Evolutionary conservation across 2,888 invertebrate species (phyloP), one percentile per base, ranked within the genome.

Genomic region (Meliscaeva auricollis): DNA sequence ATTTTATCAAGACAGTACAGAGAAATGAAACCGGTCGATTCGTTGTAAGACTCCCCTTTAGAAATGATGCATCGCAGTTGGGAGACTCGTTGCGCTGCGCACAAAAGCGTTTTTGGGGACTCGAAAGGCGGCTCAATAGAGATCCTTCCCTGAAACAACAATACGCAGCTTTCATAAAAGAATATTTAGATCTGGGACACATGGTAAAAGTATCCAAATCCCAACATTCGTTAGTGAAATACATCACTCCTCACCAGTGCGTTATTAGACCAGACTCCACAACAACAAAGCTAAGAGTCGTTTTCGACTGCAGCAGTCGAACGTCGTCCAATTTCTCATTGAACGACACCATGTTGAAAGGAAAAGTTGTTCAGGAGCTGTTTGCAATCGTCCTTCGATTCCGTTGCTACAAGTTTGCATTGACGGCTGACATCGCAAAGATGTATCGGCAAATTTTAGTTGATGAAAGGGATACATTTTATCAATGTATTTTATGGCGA

Each of bases 401-500:
- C 66, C 70, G 72, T 22, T 48, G 62, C 41, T 70, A 73, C 48
- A 74, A 44, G 4, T 87, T 46, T 6, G 82, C 70, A 6, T 22
- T 72, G 4, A 87, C 84, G 2, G 84, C 79, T 4, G 87, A 88
- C 30, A 69, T 41, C 9, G 66, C 0, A 41, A 84, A 17, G 60
- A 89, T 89, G 87, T 90, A 88, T n/a, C 84, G 87, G 0, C 88
- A 89, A 69, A 87, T 90, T 5, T 2, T 52, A 3, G 66, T 89
- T 1, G 22, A 75, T 73, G 92, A 92, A 88, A 46, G 88, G 87
- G 70, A 87, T 56, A 26, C 30, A 15, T 30, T 30, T 30, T 84
- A 78, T 72, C 87, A 87, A 52, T 72, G 54, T 1, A 60, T 87
- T 60, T 66, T 81, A 1, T 88, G 83, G 80, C 30, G 87, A 7